These are phyloP conservation scores for Cantharis rustica DNA, from an alignment of 2,888 invertebrate species.

Conservation along the genomic window DNA sequence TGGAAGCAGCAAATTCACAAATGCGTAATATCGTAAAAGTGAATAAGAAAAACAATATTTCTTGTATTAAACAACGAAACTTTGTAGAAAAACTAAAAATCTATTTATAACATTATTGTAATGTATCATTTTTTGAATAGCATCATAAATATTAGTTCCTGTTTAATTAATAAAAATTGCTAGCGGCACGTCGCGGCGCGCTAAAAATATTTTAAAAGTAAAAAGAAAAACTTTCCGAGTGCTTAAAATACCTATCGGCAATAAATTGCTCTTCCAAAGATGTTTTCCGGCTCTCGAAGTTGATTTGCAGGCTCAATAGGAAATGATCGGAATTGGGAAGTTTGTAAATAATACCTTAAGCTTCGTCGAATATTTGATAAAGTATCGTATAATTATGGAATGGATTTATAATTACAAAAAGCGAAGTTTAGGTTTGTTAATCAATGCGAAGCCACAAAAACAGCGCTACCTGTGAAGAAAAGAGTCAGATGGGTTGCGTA, in stretches of 20 bases:
- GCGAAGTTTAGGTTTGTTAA: background rate
- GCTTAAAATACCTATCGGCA: background rate
- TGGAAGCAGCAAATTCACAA: too few relatives aligned
- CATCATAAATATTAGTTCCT: background rate
- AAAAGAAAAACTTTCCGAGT: background rate
- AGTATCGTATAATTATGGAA: background rate
- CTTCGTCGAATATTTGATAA: background rate
- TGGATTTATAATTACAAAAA: background rate
- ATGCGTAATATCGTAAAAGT: too few relatives aligned
- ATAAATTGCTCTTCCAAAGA: background rate
- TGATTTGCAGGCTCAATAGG: background rate
- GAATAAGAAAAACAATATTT: too few relatives aligned
- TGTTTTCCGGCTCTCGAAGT: background rate
- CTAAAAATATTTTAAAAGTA: background rate
- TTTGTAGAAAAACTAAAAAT: background rate
- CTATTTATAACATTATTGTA: too few relatives aligned
- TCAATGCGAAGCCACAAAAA: constrained; percentile 1
- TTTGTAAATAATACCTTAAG: background rate
- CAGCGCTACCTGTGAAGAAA: constrained; percentile 21
- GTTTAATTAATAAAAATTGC: background rate
- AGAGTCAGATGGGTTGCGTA: constrained; percentile 34
- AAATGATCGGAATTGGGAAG: background rate
- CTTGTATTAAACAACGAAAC: too few relatives aligned
- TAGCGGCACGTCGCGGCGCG: background rate
- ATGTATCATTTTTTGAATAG: background rate